Conservation (phyloP, 2,113 vertebrate genomes). For the Malurus melanocephalus region DNA sequence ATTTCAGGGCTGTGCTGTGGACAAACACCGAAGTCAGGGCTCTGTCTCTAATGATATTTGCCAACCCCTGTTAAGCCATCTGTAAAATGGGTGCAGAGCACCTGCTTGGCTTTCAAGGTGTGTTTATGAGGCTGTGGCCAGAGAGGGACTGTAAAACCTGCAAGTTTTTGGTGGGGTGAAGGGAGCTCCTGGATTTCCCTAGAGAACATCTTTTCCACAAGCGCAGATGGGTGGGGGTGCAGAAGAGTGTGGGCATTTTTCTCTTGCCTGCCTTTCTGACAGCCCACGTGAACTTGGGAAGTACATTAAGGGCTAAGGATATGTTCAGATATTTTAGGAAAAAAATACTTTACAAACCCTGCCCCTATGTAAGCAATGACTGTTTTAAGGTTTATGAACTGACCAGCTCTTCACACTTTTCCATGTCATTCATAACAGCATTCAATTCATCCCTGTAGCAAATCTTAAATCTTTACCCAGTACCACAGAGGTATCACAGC, state of each 20-base stretch:
- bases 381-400: neutral
- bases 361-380: neutral
- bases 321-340: neutral
- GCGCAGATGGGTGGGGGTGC: neutral
- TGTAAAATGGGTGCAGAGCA: neutral
- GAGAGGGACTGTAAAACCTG: neutral
- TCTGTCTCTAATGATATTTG: neutral
- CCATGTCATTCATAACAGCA: neutral
- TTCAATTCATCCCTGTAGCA: neutral
- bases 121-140: neutral
- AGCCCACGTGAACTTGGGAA: neutral
- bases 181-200: neutral
- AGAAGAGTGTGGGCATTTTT: neutral
- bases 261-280: neutral
- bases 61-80: neutral
- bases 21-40: neutral
- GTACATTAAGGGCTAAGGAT: neutral
- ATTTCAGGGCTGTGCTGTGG: neutral
- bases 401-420: neutral
- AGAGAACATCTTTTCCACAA: neutral
- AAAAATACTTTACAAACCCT: neutral
- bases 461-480: neutral
- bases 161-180: neutral
- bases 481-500: neutral
- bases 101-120: neutral